These are phyloP conservation scores for Denticeps clupeoides DNA, from an alignment of 2,797 vertebrate species.

Conservation along the genomic window DNA sequence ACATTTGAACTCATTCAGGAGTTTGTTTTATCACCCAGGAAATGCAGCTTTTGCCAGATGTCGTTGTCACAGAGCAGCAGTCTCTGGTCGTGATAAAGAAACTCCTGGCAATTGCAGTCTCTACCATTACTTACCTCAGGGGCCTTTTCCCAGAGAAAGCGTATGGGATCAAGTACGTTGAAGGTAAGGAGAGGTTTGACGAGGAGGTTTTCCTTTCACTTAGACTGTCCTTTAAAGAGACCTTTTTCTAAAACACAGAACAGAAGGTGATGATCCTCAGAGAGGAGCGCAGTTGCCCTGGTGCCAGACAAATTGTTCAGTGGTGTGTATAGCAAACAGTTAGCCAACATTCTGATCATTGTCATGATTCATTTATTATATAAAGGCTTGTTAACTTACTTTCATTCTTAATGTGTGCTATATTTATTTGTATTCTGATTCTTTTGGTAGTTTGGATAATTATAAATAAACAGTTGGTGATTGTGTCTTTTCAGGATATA, in stretches of 20 bases:
- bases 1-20: not conserved
- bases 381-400: too few relatives aligned
- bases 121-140: conserved; percentile 83
- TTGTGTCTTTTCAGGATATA: conserved; percentile 70
- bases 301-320: conserved; percentile 76
- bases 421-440: too few relatives aligned
- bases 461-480: not conserved
- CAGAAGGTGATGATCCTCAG: conserved; percentile 83
- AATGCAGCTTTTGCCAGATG: conserved; percentile 56
- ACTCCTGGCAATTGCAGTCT: conserved; percentile 77
- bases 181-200: conserved; percentile 53
- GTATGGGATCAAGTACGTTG: conserved; percentile 72
- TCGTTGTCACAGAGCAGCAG: conserved; percentile 63
- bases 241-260: conserved; percentile 49
- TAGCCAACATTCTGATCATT: too few relatives aligned
- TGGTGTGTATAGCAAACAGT: too few relatives aligned
- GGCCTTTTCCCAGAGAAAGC: conserved; percentile 85
- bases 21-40: conserved; percentile 41
- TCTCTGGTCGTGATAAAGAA: conserved; percentile 76
- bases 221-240: not conserved
- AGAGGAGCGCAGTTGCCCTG: conserved; percentile 76
- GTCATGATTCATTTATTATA: too few relatives aligned
- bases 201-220: not conserved
- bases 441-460: too few relatives aligned
- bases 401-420: too few relatives aligned